These are phyloP conservation scores for Tor tambroides DNA, from an alignment of 2,113 vertebrate species.

Conservation along the genomic window DNA sequence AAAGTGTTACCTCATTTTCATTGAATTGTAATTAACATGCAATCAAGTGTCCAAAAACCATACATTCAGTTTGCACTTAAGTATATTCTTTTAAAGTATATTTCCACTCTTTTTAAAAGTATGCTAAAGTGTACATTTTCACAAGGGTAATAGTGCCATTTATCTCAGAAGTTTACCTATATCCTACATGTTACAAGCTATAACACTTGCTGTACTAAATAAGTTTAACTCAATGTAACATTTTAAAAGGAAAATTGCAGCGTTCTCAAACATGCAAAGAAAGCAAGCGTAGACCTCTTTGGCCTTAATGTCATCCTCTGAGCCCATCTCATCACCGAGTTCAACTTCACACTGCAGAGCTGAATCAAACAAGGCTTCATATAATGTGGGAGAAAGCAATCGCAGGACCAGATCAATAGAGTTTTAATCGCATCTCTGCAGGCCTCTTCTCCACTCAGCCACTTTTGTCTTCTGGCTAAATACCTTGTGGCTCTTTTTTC, in stretches of 20 bases:
- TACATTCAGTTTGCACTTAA: no score
- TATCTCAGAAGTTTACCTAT: no score
- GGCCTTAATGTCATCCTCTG: background rate
- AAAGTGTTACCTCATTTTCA: no score
- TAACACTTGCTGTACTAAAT: no score
- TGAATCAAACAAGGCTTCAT: constrained; percentile 76
- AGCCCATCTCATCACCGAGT: constrained; percentile 20
- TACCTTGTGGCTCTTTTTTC: constrained; percentile 63
- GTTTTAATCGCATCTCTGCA: constrained; percentile 70
- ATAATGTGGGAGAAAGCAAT: constrained; percentile 67
- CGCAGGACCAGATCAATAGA: constrained; percentile 69
- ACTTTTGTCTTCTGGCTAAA: constrained; percentile 64
- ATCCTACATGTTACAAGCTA: no score
- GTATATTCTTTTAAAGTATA: no score
- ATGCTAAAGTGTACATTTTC: no score
- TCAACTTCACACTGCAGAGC: constrained; percentile 44
- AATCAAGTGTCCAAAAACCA: no score
- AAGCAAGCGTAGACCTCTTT: background rate
- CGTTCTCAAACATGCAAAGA: background rate
- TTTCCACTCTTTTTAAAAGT: no score
- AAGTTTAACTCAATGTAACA: background rate
- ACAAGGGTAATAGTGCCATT: no score
- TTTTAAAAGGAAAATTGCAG: background rate
- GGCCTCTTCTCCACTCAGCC: constrained; percentile 62
- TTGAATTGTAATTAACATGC: no score